A percentile compares a stretch with the other conserved stretches of the same genome.
Conservation (phyloP, 1,140 invertebrate genomes). For the Thaumetopoea pityocampa region DNA sequence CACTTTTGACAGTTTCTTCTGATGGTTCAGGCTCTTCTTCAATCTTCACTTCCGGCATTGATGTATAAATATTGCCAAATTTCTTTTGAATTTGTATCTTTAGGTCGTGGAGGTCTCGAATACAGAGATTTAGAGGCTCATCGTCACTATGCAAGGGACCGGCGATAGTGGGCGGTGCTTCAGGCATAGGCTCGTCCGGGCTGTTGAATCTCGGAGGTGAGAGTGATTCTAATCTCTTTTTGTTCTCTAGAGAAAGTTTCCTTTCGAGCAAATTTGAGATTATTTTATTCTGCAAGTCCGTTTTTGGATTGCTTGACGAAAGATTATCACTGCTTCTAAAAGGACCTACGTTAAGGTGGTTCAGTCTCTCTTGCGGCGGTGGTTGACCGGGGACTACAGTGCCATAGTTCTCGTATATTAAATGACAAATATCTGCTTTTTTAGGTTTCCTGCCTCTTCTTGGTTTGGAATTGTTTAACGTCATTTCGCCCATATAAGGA, state of each 20-base stretch:
- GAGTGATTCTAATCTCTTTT: conserved; percentile 52
- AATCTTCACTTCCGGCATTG: conserved; percentile 56
- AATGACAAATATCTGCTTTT: conserved; percentile 91
- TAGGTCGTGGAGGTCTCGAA: conserved; percentile 82
- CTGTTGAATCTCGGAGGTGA: conserved; percentile 40
- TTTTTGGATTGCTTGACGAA: conserved; percentile 45
- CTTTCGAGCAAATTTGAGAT: conserved; percentile 82
- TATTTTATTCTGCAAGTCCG: conserved; percentile 82
- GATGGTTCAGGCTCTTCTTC: conserved; percentile 76
- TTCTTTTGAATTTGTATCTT: conserved; percentile 79
- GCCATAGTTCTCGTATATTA: conserved; percentile 94
- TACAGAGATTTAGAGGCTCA: conserved; percentile 90
- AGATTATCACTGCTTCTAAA: conserved; percentile 29
- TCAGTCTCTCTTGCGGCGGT: conserved; percentile 58
- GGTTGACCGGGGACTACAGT: conserved; percentile 87
- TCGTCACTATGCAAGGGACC: conserved; percentile 73
- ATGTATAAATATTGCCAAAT: conserved; percentile 78
- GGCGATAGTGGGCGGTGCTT: conserved; percentile 46
- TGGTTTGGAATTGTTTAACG: conserved; percentile 89
- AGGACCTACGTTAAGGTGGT: conserved; percentile 25
- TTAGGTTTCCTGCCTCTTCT: conserved; percentile 90
- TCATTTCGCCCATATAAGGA: conserved; percentile 94
- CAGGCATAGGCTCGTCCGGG: conserved; percentile 57
- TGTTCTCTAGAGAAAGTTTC: conserved; percentile 80
- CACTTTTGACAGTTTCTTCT: conserved; percentile 74